Percentiles rank a stretch among this genome's conserved stretches.
Conservation (phyloP, 2,797 vertebrate genomes). For the Cryptoprocta ferox region DNA sequence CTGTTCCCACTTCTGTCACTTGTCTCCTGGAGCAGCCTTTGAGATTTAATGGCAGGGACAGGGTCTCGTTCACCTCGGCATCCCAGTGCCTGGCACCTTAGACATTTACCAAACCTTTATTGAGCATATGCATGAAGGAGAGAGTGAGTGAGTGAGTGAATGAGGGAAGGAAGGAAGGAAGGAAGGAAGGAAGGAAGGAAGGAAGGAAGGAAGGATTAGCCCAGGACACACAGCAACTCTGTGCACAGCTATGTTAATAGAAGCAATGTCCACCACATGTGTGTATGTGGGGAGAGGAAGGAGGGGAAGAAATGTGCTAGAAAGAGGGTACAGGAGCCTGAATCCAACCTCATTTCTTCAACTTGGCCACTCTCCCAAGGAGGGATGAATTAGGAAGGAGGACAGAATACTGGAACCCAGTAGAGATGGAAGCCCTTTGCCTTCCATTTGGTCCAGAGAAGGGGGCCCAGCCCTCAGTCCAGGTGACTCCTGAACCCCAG, state of each 20-base stretch:
- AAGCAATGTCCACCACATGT: not conserved
- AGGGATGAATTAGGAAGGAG: not conserved
- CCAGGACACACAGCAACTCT: not conserved
- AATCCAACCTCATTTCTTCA: not conserved
- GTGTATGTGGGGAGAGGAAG: not conserved
- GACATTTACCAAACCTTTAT: not conserved
- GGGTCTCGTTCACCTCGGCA: not conserved
- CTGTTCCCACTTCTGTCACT: not conserved
- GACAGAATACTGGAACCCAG: rapidly evolving
- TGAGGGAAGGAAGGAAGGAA: not conserved
- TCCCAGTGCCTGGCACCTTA: not conserved
- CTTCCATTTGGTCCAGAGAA: not conserved
- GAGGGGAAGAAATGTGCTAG: too few species aligned
- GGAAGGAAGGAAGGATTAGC: not conserved
- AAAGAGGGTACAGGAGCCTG: not conserved
- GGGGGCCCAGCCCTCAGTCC: not conserved
- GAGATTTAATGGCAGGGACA: not conserved
- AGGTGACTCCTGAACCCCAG: not conserved
- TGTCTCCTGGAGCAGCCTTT: not conserved
- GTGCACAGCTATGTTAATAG: not conserved
- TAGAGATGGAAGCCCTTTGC: not conserved
- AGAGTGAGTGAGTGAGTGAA: not conserved
- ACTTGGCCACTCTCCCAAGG: not conserved
- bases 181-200: not conserved
- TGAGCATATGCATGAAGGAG: not conserved